Evolutionary conservation across 2,113 vertebrate species (phyloP), one percentile per base, ranked within the genome.

Genomic region (Sorex araneus): DNA sequence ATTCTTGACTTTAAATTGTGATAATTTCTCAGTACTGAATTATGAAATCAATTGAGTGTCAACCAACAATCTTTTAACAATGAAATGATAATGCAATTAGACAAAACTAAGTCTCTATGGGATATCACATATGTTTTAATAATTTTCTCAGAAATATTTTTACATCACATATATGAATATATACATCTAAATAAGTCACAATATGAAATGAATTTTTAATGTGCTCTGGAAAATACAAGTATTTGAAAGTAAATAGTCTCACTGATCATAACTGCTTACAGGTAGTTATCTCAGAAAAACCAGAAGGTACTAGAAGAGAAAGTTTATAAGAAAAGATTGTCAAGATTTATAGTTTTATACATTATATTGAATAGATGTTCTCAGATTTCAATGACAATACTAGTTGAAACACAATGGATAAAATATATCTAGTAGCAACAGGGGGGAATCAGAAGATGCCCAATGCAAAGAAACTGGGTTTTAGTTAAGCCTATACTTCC

Each of bases 11-110:
- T 54, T 54, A 54, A 1, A 54, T 19, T 54, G 18, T 54, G 3
- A 40, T 70, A 21, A 70, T 60, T 91, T 69, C 64, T 89, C 18
- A 32, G 28, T 47, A 74, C 45, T 91, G 7, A 91, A 47, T 79
- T 8, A 54, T 43, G 71, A 34, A 28, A 47, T 81, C 63, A 57
- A 34, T 8, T 93, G 11, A 11, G 3, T 57, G 32, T 66, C 25
- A 74, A 28, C 45, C 16, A 64, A 90, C 0, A 80, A 70, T 76
- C 80, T 66, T 40, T 94, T 89, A 86, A 43, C 84, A n/a, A 45
- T 79, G 32, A 34, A 50, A 50, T 50, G 47, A 57, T 60, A 67
- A 73, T 2, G 71, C 27, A 73, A n/a, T 80, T n/a, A n/a, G n/a
- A n/a, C n/a, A n/a, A 8, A 75, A 84, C 28, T 10, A 90, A 87